phyloP scores from a whole-genome alignment of 2,113 vertebrate species.

The Cyphotilapia sp. region DNA sequence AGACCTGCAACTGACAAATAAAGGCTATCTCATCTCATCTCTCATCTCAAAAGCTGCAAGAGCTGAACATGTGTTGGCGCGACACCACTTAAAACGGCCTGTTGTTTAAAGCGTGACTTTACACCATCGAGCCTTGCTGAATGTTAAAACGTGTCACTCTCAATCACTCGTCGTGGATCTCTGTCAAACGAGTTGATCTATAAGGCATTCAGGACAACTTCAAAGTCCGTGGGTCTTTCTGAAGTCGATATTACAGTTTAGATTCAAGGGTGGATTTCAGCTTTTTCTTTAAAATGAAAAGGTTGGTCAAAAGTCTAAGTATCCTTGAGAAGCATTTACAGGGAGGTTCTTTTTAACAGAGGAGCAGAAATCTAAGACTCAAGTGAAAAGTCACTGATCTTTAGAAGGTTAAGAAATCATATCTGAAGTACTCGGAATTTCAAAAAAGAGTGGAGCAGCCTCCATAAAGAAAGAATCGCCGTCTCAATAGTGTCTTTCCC shows the following conservation, averaged over 20 bases:
- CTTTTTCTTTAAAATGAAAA: neutral
- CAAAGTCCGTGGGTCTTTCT: neutral
- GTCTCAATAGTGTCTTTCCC: neutral
- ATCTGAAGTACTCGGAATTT: neutral
- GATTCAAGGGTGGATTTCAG: neutral
- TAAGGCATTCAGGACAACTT: neutral
- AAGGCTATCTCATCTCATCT: neutral
- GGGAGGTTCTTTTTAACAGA: neutral
- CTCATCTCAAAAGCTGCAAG: neutral
- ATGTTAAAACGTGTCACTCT: neutral
- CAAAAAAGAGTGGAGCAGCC: neutral
- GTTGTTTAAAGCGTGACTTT: neutral
- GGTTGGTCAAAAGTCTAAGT: neutral
- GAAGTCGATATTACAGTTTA: neutral
- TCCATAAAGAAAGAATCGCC: neutral
- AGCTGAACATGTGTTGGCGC: neutral
- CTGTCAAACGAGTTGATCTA: neutral
- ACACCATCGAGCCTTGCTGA: neutral
- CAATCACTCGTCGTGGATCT: neutral
- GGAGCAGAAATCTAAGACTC: neutral
- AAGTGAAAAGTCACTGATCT: neutral
- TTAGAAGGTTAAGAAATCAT: neutral
- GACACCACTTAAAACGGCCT: neutral
- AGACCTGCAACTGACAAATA: too few species aligned
- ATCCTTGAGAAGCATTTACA: neutral